Evolutionary conservation across 2,797 vertebrate genomes (phyloP).

Genomic region (Urosaurus nigricauda): DNA sequence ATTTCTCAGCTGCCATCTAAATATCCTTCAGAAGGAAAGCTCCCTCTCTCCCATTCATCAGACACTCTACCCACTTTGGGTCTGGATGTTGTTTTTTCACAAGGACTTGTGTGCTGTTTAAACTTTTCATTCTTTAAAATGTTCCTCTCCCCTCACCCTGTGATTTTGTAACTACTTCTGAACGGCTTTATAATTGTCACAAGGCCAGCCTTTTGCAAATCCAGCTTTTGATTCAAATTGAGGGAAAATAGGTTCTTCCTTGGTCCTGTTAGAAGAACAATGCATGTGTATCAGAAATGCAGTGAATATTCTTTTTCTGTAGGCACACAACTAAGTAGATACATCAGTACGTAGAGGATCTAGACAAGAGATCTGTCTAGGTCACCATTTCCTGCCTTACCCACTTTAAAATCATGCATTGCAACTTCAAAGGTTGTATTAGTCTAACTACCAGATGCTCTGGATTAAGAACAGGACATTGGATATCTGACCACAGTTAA

Average conservation of each 20-base stretch:
- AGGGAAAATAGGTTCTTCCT: neutral
- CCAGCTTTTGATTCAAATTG: neutral
- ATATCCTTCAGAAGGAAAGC: neutral
- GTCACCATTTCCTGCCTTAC: neutral
- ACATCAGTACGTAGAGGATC: neutral
- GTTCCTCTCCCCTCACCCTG: too few relatives aligned
- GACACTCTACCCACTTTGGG: neutral
- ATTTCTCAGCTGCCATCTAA: neutral
- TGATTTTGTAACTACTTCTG: neutral
- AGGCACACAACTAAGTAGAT: neutral
- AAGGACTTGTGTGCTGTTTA: neutral
- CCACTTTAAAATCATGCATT: neutral
- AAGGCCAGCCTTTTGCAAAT: neutral
- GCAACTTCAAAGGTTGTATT: neutral
- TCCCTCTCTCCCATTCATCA: neutral
- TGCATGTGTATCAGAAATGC: neutral
- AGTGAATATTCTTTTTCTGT: neutral
- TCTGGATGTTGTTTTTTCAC: neutral
- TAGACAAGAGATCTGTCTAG: neutral
- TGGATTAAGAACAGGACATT: conserved; percentile 3
- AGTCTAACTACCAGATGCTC: conserved; percentile 14
- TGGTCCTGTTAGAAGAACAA: neutral
- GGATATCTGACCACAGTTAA: conserved; percentile 3
- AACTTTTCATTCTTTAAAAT: neutral
- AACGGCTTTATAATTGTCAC: neutral